Conservation (phyloP, 2,888 invertebrate genomes). For the Acanthosoma haemorrhoidale region DNA sequence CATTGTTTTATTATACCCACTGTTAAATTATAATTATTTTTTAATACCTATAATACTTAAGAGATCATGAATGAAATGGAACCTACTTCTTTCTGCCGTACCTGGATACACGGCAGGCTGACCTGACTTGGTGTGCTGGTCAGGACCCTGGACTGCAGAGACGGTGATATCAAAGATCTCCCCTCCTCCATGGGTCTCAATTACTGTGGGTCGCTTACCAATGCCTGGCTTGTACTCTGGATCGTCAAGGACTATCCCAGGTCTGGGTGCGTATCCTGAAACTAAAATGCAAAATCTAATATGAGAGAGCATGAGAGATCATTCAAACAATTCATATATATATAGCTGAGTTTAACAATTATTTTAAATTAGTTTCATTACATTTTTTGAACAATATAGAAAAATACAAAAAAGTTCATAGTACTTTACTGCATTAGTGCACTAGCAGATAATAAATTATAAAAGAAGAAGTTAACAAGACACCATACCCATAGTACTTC, state of each 20-base stretch:
- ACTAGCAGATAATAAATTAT: too few species aligned
- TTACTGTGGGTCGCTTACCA: slow-evolving; percentile 44
- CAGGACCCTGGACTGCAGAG: slow-evolving; percentile 71
- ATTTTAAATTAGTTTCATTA: too few species aligned
- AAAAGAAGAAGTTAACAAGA: too few species aligned
- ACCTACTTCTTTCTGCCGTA: slow-evolving; percentile 41
- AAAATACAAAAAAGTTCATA: too few species aligned
- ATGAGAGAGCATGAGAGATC: too few species aligned
- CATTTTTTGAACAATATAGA: too few species aligned
- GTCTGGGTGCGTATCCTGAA: slow-evolving; percentile 62
- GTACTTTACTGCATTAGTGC: too few species aligned
- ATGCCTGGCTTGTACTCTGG: slow-evolving; percentile 70
- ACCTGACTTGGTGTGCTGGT: slow-evolving; percentile 46
- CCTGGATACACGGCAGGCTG: slow-evolving; percentile 54
- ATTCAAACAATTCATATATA: too few species aligned
- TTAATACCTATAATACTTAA: not conserved
- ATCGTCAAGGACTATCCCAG: slow-evolving; percentile 81
- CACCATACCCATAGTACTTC: too few species aligned
- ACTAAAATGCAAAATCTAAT: not conserved
- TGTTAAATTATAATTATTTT: not conserved
- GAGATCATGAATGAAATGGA: not conserved
- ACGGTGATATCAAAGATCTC: slow-evolving; percentile 86
- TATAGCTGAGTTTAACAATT: too few species aligned
- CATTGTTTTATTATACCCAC: too few species aligned
- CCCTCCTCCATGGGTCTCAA: slow-evolving; percentile 54